Evolutionary conservation across 1,140 invertebrate species (phyloP).

Genomic region (Sarcophaga bullata): DNA sequence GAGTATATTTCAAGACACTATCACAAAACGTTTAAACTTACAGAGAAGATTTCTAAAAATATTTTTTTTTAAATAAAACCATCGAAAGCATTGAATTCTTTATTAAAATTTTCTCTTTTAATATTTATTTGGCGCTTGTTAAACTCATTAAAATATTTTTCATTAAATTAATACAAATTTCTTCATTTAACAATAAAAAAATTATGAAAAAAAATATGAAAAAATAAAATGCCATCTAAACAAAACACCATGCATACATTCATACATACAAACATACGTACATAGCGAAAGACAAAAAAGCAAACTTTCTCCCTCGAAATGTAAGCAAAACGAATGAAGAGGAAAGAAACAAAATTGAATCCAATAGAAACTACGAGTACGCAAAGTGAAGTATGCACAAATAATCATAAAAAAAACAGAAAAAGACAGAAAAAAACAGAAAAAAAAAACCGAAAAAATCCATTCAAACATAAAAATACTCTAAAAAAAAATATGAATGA

Average conservation of each 20-base stretch:
- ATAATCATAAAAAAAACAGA: neutral
- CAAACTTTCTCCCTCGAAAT: slow-evolving; percentile 9
- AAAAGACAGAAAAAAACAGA: neutral
- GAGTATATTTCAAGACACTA: too few relatives aligned
- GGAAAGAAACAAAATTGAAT: neutral
- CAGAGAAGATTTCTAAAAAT: too few relatives aligned
- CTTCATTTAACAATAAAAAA: neutral
- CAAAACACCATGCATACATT: neutral
- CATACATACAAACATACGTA: too few relatives aligned
- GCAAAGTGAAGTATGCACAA: neutral
- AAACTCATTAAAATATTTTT: too few relatives aligned
- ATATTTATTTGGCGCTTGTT: too few relatives aligned
- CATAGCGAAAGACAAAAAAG: neutral
- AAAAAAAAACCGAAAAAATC: slow-evolving; percentile 10
- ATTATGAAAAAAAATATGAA: neutral
- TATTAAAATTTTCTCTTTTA: too few relatives aligned
- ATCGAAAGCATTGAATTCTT: too few relatives aligned
- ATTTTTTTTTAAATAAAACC: too few relatives aligned
- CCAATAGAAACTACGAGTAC: slow-evolving; percentile 13
- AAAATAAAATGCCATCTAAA: slow-evolving; percentile 20
- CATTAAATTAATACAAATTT: neutral
- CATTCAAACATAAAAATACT: slow-evolving; percentile 8
- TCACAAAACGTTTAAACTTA: too few relatives aligned
- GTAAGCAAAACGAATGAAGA: neutral
- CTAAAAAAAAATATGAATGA: neutral